These are phyloP conservation scores for Icerya purchasi DNA, from an alignment of 2,888 invertebrate genomes.

Conservation along the genomic window DNA sequence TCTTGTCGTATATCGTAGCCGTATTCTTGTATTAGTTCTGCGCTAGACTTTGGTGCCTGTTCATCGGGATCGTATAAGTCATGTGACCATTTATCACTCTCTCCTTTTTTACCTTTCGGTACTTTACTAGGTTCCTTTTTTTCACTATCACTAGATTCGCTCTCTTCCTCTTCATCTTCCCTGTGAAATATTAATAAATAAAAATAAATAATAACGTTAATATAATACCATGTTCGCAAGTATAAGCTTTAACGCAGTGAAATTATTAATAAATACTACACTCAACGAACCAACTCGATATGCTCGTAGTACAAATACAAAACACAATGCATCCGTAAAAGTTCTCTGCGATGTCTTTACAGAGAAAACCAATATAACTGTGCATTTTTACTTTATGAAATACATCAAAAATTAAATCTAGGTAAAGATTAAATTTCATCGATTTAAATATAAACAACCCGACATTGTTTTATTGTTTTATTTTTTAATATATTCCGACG, in stretches of 20 bases:
- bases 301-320: no score
- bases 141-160: constrained; percentile 6
- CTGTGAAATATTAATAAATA: neutral
- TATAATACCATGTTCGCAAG: neutral
- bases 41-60: constrained; percentile 65
- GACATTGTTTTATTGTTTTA: no score
- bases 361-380: no score
- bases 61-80: constrained; percentile 62
- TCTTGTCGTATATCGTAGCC: constrained; percentile 89
- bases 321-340: no score
- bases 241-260: neutral
- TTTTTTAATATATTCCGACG: no score
- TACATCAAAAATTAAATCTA: no score
- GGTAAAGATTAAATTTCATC: no score
- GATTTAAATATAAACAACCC: no score
- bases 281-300: no score
- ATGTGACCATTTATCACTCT: constrained; percentile 53
- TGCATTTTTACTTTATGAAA: no score
- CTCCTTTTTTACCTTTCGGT: constrained; percentile 20
- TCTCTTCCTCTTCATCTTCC: constrained; percentile 1
- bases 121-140: constrained; percentile 7
- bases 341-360: no score
- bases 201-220: neutral
- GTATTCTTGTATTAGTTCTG: constrained; percentile 65
- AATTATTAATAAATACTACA: no score